Percentiles rank a stretch among this genome's conserved stretches.
Conservation (phyloP, 2,888 invertebrate genomes). For the Drosophila prolongata region DNA sequence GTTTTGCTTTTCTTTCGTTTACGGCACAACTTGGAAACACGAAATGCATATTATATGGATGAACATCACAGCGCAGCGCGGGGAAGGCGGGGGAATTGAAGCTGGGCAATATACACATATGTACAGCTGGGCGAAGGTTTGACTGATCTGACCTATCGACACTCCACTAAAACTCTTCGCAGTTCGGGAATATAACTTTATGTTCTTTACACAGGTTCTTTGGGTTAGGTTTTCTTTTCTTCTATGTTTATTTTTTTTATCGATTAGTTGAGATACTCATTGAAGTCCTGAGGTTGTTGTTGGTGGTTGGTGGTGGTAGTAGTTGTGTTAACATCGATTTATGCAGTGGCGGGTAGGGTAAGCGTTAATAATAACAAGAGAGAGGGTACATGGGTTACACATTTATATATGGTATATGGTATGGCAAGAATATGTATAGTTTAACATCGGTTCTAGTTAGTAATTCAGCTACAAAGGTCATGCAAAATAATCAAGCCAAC, state of each 20-base stretch:
- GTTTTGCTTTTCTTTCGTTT: slow-evolving; percentile 28
- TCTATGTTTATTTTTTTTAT: slow-evolving; percentile 34
- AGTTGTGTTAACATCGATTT: slow-evolving; percentile 75
- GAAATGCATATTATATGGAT: slow-evolving; percentile 39
- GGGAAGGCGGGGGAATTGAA: slow-evolving; percentile 34
- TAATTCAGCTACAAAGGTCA: slow-evolving; percentile 73
- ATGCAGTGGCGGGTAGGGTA: slow-evolving; percentile 81
- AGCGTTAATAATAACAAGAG: slow-evolving; percentile 81
- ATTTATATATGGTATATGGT: slow-evolving; percentile 67
- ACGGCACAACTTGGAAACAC: slow-evolving; percentile 42
- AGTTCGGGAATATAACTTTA: slow-evolving; percentile 12
- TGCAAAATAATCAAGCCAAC: slow-evolving; percentile 74
- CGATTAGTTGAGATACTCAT: slow-evolving; percentile 84
- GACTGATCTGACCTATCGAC: slow-evolving; percentile 48
- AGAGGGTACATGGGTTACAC: slow-evolving; percentile 81
- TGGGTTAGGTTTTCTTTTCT: slow-evolving; percentile 32
- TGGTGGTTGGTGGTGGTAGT: slow-evolving; percentile 49
- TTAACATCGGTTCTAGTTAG: slow-evolving; percentile 36
- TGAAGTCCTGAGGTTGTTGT: slow-evolving; percentile 83
- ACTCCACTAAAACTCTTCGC: slow-evolving; percentile 39
- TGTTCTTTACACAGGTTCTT: slow-evolving; percentile 40
- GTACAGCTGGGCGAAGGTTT: slow-evolving; percentile 45
- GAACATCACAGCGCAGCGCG: slow-evolving; percentile 46
- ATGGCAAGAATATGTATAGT: slow-evolving; percentile 38
- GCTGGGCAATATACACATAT: slow-evolving; percentile 60